Evolutionary conservation across 2,113 vertebrate genomes (phyloP), one percentile per base, ranked within the genome.

Genomic region (Tichodroma muraria): DNA sequence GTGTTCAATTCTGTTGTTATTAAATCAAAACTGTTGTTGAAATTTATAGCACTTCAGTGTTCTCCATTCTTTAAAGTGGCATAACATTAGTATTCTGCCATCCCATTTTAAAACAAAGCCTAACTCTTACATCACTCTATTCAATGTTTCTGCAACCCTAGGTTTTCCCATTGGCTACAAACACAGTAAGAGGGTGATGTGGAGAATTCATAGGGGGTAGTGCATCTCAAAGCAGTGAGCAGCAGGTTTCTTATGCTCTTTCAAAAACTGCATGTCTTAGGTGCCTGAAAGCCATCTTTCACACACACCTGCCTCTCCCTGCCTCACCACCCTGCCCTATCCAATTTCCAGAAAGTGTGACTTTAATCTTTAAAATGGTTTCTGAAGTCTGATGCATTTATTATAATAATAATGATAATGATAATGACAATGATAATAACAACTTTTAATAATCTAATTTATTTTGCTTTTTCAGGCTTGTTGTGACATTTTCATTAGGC

Each of bases 261-360:
- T 76, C 16, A 57, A 57, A 76, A 76, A 1, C 47, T 78, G 20
- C 11, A 2, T 45, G 14, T 56, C 35, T 56, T 69, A 28, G 11
- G 6, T 59, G 35, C 38, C 33, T 79, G 47, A 80, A 89, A 84
- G 49, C 22, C 4, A 2, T 38, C 8, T 84, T 69, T 82, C 28
- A 38, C 31, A 44, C 4, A 6, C 8, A 15, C 10, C 3, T 15
- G 42, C 10, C 10, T 68, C 15, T 65, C 7, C 15, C 33, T 5
- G 3, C 10, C 21, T 35, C 5, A 9, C 30, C 15, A 25, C 38
- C 8, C 3, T 1, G 0, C 7, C 19, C 15, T 11, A 75, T 66
- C 21, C 2, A 2, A 54, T 63, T 76, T 53, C 38, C 6, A 10
- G 52, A 78, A 37, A 45, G 6, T 16, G 25, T 11, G 8, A 44